phyloP scores from a whole-genome alignment of 2,113 vertebrate genomes.

The Sterrhoptilus dennistouni region DNA sequence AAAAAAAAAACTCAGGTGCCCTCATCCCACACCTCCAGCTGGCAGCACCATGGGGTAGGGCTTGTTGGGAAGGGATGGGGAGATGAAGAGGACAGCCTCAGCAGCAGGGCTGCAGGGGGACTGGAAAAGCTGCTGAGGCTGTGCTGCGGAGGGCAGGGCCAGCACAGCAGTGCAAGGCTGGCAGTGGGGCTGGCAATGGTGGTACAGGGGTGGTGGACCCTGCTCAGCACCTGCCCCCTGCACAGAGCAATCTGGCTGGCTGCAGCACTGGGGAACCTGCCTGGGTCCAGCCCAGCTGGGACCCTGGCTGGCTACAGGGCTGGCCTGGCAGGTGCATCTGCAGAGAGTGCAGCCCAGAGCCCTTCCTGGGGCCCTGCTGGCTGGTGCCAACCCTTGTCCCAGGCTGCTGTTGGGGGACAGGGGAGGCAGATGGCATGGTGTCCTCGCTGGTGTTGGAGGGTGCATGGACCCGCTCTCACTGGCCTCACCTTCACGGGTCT shows the following conservation, averaged over 20 bases:
- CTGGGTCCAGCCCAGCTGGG: conserved; percentile 56
- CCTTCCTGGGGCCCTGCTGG: not conserved
- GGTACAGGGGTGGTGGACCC: not conserved
- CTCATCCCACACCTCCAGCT: conserved; percentile 16
- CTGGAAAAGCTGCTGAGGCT: not conserved
- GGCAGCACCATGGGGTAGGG: conserved; percentile 41
- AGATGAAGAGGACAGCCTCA: not conserved
- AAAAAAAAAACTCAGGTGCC: conserved; percentile 61
- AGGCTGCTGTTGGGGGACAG: not conserved
- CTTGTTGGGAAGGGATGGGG: not conserved
- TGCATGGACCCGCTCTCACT: not conserved
- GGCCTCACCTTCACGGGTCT: conserved; percentile 36
- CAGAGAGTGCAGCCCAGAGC: not conserved
- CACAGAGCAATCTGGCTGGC: not conserved
- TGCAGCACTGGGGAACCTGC: not conserved
- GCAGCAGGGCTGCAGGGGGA: not conserved
- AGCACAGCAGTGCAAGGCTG: not conserved
- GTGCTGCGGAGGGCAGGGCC: not conserved
- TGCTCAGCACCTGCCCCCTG: not conserved
- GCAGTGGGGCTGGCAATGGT: not conserved
- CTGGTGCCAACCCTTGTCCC: not conserved
- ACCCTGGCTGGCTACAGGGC: not conserved
- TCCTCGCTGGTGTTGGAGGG: conserved; percentile 42
- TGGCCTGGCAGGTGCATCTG: not conserved
- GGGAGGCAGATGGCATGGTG: conserved; percentile 12